Base-by-base conservation (phyloP, 2,888 invertebrate species). In the Pristionchus exspectatus region DNA sequence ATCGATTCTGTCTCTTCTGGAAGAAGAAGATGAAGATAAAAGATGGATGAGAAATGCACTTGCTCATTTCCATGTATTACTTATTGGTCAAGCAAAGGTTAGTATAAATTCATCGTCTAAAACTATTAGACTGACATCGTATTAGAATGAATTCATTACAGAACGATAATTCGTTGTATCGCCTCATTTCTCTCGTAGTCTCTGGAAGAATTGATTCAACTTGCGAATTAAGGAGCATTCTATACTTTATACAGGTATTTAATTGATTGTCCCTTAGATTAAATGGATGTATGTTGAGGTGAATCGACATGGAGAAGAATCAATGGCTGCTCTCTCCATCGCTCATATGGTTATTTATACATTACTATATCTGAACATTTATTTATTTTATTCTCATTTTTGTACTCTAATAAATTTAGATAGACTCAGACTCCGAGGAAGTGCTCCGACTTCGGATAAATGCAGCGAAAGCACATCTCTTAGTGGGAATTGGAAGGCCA, bases 301-400 rank as follows among this genome's bases (percentile, higher is more conserved):
- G 54, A 85, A 85, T 63, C 27, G 63, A 85, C 14, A n/a, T 27
- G 85, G 85, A 14, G 85, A 85, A 10, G 85, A 85, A 27, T 56
- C 59, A 59, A 85, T 85, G 30, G 85, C 59, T 59, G 85, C 85
- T 10, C 85, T 85, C 21, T 85, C 85, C 12, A 85, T 85, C 33
- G 10, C 56, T n/a, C 85, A 85, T 59, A 85, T 85, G 85, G 85
- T 85, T 18, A 12, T 14, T 77, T 12, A 10, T 50, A 50, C 44
- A 50, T 50, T 50, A 50, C 44, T 21, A 33, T 44, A 30, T 33
- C 24, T 38, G 4, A 77, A 18, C 18, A 77, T 44, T 33, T 77
- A 77, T 77, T 9, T 21, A 44, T 21, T 38, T 38, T 44, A 50
- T 50, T 50, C 44, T 50, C 9, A 50, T 50, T 50, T 50, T 50